Percentiles rank a stretch among this genome's conserved stretches.
These are phyloP conservation scores for Diachasmimorpha longicaudata DNA, from an alignment of 1,140 invertebrate genomes.

Conservation along the genomic window DNA sequence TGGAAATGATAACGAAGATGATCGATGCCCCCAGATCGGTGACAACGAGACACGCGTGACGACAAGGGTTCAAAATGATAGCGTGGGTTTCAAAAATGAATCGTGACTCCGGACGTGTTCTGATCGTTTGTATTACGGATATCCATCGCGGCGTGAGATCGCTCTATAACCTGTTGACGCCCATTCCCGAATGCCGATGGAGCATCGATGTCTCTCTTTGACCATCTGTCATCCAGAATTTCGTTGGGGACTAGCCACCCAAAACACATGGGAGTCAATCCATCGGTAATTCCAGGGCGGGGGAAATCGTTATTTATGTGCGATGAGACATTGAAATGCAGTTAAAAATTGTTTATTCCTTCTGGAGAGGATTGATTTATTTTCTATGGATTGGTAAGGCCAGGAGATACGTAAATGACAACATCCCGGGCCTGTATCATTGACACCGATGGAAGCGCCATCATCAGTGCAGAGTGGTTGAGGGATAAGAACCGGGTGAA, in stretches of 20 bases:
- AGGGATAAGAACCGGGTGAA: conserved; percentile 7
- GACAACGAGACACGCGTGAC: conserved; percentile 28
- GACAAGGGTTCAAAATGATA: conserved; percentile 17
- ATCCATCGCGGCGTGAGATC: not conserved
- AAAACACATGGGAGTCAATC: not conserved
- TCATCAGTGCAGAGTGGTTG: not conserved
- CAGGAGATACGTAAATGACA: no score
- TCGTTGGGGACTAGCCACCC: not conserved
- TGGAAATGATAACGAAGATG: conserved; percentile 52
- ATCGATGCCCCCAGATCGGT: conserved; percentile 47
- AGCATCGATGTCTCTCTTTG: not conserved
- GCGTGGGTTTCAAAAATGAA: not conserved
- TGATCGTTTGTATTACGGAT: not conserved
- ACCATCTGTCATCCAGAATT: not conserved
- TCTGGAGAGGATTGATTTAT: not conserved
- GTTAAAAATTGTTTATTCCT: no score
- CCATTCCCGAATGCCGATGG: not conserved
- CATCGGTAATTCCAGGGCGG: not conserved
- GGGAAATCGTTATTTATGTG: not conserved
- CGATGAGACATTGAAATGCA: no score
- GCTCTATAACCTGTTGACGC: conserved; percentile 4
- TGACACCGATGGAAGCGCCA: no score
- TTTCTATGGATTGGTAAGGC: no score
- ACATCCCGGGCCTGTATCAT: no score
- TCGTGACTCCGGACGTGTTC: not conserved